phyloP scores from a whole-genome alignment of 2,113 vertebrate genomes.

The Alosa alosa region DNA sequence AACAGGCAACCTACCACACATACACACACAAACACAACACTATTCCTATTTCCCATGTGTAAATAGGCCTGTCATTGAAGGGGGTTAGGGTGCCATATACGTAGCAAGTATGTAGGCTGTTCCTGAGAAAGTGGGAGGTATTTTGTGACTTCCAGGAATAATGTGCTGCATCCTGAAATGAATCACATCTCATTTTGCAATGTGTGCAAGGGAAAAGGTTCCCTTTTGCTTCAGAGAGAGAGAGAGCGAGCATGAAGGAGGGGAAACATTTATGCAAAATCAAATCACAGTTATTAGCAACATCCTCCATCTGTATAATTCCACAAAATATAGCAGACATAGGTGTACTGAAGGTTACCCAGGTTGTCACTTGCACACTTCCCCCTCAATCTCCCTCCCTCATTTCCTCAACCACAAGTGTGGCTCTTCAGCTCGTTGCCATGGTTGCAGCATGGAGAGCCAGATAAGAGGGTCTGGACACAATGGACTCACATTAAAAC shows the following conservation, averaged over 20 bases:
- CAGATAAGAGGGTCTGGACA: conserved; percentile 63
- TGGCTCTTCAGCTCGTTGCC: conserved; percentile 57
- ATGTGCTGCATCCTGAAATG: not conserved
- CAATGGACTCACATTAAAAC: conserved; percentile 64
- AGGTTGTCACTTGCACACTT: conserved; percentile 42
- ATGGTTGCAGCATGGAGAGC: conserved; percentile 66
- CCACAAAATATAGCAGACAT: not conserved
- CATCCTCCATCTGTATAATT: not conserved
- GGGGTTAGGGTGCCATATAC: no score
- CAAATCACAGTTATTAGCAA: no score
- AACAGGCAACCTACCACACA: not conserved
- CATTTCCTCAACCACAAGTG: conserved; percentile 24
- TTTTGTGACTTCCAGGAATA: not conserved
- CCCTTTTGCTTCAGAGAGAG: not conserved
- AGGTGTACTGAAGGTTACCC: not conserved
- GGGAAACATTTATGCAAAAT: no score
- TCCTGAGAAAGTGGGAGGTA: not conserved
- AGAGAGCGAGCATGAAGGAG: not conserved
- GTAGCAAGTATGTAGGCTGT: not conserved
- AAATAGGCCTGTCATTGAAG: no score
- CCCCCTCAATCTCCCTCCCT: not conserved
- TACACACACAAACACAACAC: no score
- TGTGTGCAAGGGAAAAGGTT: not conserved
- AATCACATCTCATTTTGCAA: not conserved
- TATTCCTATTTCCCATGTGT: no score